These are phyloP conservation scores for Tychaedon coryphoeus DNA, from an alignment of 2,113 vertebrate species.

Conservation along the genomic window DNA sequence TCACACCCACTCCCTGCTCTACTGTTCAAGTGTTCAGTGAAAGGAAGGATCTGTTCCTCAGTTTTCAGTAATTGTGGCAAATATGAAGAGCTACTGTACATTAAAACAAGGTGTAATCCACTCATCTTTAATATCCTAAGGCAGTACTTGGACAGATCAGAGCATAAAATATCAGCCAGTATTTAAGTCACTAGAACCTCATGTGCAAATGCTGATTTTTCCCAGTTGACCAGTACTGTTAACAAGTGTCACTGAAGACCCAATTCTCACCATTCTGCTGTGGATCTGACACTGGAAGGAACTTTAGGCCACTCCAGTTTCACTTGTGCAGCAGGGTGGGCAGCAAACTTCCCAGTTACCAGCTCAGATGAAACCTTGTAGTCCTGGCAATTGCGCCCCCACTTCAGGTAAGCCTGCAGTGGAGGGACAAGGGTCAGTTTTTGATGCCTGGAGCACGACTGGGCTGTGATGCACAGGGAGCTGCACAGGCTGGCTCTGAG, in stretches of 20 bases:
- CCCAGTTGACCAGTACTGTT: fast-evolving
- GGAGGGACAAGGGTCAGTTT: background rate
- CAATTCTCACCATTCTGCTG: constrained; percentile 67
- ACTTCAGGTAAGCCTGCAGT: constrained; percentile 53
- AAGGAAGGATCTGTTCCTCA: background rate
- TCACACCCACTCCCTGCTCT: background rate
- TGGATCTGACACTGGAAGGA: constrained; percentile 38
- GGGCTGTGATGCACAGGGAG: background rate
- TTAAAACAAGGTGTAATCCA: background rate
- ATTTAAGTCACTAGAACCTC: background rate
- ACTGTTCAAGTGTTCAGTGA: background rate
- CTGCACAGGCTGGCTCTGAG: background rate
- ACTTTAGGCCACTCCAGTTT: constrained; percentile 69
- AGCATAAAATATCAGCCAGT: background rate
- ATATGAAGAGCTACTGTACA: background rate
- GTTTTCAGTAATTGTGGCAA: background rate
- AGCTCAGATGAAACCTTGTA: constrained; percentile 59
- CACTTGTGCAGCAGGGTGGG: constrained; percentile 70
- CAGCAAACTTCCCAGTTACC: constrained; percentile 74
- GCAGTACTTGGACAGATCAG: background rate
- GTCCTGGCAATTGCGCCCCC: constrained; percentile 74
- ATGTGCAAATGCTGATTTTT: background rate
- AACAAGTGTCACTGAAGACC: background rate
- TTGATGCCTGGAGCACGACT: background rate
- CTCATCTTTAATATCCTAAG: background rate